Evolutionary conservation across 2,113 vertebrate species (phyloP).

Genomic region (Orthonyx spaldingii): DNA sequence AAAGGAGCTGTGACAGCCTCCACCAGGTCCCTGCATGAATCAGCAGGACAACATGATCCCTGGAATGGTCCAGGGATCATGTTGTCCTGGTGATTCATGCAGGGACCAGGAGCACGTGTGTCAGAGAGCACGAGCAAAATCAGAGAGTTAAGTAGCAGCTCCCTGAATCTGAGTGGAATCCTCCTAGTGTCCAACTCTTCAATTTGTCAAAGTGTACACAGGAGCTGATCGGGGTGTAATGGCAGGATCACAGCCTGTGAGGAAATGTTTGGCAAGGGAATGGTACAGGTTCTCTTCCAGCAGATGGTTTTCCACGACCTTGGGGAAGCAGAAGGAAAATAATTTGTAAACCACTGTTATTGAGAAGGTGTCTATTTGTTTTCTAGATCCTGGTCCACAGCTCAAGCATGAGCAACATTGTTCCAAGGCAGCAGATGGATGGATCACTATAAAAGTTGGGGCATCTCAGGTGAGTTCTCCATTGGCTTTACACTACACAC

Average conservation of each 20-base stretch:
- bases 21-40: not conserved
- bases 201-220: accelerated
- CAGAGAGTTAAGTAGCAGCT: not conserved
- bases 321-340: not conserved
- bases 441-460: not conserved
- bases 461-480: not conserved
- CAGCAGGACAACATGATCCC: not conserved
- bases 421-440: not conserved
- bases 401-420: not conserved
- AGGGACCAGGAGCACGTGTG: no score
- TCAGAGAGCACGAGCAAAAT: not conserved
- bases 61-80: no score
- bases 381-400: not conserved
- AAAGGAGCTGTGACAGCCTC: not conserved
- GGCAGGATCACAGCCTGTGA: not conserved
- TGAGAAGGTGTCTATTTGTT: not conserved
- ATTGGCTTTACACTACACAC: not conserved
- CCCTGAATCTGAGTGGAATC: accelerated
- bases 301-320: not conserved
- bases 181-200: not conserved
- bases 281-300: not conserved
- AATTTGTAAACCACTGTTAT: not conserved
- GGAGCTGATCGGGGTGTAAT: not conserved
- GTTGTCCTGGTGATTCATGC: no score
- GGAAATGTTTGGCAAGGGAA: not conserved